phyloP scores from a whole-genome alignment of 2,113 vertebrate genomes.

The Lophotis ruficrista region DNA sequence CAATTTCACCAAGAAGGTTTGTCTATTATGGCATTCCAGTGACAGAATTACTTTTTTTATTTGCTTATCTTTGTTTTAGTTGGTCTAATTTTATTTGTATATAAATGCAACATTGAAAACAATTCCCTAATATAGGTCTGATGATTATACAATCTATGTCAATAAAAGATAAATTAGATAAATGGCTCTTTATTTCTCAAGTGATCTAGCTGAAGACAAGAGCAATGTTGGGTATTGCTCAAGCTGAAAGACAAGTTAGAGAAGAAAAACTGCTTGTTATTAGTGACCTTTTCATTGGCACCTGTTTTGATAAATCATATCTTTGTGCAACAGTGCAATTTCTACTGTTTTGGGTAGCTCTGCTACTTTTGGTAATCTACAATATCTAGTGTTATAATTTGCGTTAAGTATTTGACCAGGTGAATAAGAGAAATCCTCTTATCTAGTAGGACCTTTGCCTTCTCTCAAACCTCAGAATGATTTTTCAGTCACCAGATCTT shows the following conservation, averaged over 20 bases:
- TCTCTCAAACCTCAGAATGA: not conserved
- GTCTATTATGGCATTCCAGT: not conserved
- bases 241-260: not conserved
- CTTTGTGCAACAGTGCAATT: not conserved
- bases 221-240: not conserved
- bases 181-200: not conserved
- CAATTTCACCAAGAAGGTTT: not conserved
- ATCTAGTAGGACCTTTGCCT: not conserved
- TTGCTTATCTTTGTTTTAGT: not conserved
- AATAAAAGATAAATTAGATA: not conserved
- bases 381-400: not conserved
- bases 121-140: not conserved
- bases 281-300: not conserved
- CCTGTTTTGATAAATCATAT: not conserved
- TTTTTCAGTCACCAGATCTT: not conserved
- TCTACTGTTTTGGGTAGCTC: not conserved
- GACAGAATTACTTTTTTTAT: not conserved
- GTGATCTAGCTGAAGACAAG: not conserved
- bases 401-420: not conserved
- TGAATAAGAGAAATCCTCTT: not conserved
- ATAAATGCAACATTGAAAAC: not conserved
- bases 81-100: not conserved
- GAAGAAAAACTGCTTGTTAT: not conserved
- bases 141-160: not conserved
- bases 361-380: not conserved